phyloP scores from a whole-genome alignment of 2,797 vertebrate species.

The Sebastolobus alascanus region DNA sequence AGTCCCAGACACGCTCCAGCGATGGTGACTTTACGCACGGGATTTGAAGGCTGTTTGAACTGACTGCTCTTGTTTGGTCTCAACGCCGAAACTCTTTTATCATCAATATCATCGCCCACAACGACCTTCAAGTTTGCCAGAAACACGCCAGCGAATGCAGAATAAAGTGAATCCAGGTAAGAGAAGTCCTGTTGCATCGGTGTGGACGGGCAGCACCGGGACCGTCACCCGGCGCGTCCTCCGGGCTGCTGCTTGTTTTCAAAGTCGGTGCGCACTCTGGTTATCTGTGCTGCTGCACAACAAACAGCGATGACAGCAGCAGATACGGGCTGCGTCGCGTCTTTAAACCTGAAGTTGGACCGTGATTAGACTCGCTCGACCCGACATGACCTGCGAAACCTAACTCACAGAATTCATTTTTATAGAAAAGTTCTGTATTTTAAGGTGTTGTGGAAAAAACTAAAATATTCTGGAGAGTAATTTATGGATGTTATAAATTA shows the following conservation, averaged over 20 bases:
- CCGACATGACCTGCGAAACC: conserved; percentile 12
- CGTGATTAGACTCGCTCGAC: conserved; percentile 41
- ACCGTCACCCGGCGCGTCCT: conserved; percentile 13
- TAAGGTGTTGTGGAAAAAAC: too few relatives aligned
- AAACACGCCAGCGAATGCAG: not conserved
- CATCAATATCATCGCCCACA: not conserved
- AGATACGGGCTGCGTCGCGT: conserved; percentile 1
- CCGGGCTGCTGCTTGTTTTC: conserved; percentile 22
- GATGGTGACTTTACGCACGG: conserved; percentile 78
- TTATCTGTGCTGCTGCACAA: conserved; percentile 33
- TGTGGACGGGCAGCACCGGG: not conserved
- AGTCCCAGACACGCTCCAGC: conserved; percentile 78
- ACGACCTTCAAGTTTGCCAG: conserved; percentile 9
- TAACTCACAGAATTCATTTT: not conserved
- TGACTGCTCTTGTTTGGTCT: conserved; percentile 36
- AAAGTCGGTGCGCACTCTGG: conserved; percentile 37
- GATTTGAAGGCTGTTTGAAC: conserved; percentile 58
- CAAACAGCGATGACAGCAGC: conserved; percentile 54
- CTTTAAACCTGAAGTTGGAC: conserved; percentile 16
- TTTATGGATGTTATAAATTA: not conserved
- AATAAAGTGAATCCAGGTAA: conserved; percentile 85
- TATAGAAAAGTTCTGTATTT: not conserved
- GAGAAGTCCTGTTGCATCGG: conserved; percentile 25
- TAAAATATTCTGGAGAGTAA: not conserved
- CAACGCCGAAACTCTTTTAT: conserved; percentile 22